These are phyloP conservation scores for Caenorhabditis plicata DNA, from an alignment of 2,888 invertebrate species.

Conservation along the genomic window DNA sequence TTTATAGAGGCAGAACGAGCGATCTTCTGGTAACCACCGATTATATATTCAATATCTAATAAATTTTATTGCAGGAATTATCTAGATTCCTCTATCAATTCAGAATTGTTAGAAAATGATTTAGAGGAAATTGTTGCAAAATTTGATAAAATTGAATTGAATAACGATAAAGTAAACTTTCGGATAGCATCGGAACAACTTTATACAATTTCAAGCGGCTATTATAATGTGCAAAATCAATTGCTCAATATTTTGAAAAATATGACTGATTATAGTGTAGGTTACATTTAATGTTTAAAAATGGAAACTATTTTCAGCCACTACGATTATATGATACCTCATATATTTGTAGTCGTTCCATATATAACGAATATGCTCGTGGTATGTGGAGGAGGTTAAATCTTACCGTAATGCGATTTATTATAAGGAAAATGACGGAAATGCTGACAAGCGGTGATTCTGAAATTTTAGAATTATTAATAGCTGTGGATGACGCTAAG, in stretches of 20 bases:
- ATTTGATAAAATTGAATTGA: too few relatives aligned
- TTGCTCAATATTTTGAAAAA: conserved; percentile 7
- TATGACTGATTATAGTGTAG: conserved; percentile 24
- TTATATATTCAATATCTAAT: too few relatives aligned
- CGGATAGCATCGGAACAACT: too few relatives aligned
- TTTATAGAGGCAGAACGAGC: too few relatives aligned
- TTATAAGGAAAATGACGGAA: conserved; percentile 27
- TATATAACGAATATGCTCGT: conserved; percentile 9
- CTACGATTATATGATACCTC: conserved; percentile 21
- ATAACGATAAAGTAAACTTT: too few relatives aligned
- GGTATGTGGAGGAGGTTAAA: conserved; percentile 26
- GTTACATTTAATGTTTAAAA: conserved; percentile 1
- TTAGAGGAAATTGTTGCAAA: too few relatives aligned
- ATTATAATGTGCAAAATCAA: conserved; percentile 17
- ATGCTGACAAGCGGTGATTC: conserved; percentile 23
- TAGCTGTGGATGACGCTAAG: conserved; percentile 16
- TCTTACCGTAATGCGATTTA: conserved; percentile 15
- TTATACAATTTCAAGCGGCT: conserved; percentile 13
- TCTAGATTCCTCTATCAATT: too few relatives aligned
- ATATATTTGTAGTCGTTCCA: conserved; percentile 15
- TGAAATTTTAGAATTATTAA: conserved; percentile 22
- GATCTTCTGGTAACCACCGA: too few relatives aligned
- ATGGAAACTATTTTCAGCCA: conserved; percentile 11
- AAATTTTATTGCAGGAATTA: too few relatives aligned
- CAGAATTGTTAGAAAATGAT: too few relatives aligned